Conservation (phyloP, 2,113 vertebrate genomes). For the Actinemys pallida region DNA sequence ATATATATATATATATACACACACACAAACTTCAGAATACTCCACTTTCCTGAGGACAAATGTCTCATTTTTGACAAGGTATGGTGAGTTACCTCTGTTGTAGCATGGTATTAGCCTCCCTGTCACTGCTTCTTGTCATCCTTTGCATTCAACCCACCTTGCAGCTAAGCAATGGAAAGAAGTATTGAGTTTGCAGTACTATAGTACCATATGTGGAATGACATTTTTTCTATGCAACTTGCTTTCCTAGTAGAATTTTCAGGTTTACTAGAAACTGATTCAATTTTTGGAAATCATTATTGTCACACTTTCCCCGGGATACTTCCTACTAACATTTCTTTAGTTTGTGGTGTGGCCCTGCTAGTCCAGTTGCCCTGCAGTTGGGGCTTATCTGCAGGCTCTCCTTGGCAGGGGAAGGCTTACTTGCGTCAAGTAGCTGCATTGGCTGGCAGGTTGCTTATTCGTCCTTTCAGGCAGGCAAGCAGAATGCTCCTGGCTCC, state of each 20-base stretch:
- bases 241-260: background rate
- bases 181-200: background rate
- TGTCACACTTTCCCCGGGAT: background rate
- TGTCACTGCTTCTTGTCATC: slow-evolving; percentile 43
- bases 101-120: slow-evolving; percentile 52
- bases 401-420: no score
- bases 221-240: slow-evolving; percentile 12
- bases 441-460: no score
- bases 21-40: background rate
- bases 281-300: background rate
- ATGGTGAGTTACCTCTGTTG: slow-evolving; percentile 31
- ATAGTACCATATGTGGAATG: background rate
- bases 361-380: no score
- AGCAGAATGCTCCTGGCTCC: no score
- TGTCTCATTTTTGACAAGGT: slow-evolving; percentile 37
- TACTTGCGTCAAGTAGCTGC: no score
- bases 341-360: no score
- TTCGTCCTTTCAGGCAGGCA: no score
- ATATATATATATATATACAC: background rate
- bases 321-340: no score
- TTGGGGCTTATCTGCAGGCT: no score
- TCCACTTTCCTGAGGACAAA: slow-evolving; percentile 17
- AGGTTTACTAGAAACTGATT: slow-evolving; percentile 5
- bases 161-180: slow-evolving; percentile 23
- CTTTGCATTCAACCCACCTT: background rate